Base-by-base conservation (phyloP, 2,797 vertebrate genomes). In the Stomatorhinus walkeri region DNA sequence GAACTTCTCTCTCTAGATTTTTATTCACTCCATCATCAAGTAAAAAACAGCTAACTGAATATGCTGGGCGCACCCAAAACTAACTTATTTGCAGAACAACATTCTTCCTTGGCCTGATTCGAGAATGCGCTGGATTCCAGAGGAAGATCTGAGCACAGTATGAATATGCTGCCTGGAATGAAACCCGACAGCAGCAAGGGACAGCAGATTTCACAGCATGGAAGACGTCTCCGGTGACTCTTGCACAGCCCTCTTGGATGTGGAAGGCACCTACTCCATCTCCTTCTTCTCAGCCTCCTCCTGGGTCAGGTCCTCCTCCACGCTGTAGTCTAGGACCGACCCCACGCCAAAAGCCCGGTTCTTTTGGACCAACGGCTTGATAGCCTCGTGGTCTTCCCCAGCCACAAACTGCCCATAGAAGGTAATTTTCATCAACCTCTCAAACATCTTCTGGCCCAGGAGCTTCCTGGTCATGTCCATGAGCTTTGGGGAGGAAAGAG, bases 391-490 rank as follows among this genome's bases (percentile, higher is more conserved):
- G 93, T 99, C 96, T 90, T 98, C 97, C 0, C 98, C 98, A 0
- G 97, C 98, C 91, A 98, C 98, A 91, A 99, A 99, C 91, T 99
- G 98, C 5, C 98, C 98, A 0, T 99, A 99, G 94, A 99, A 98
- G 16, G 98, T 98, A 96, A 98, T 95, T 95, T 98, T 99, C 98
- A 99, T 99, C 85, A 98, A 86, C 89, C 90, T 94, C 89, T 97
- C 95, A 43, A 99, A 99, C 54, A 97, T 89, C 90, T 91, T 86
- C 92, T 96, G 94, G 0, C 98, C 98, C 14, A 99, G 89, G 32
- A 99, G 1, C 88, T 94, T 96, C 94, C 91, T 96, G 89, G 94
- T 92, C 7, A 97, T 88, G 4, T 92, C 94, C 91, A 99, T 95
- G 90, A 99, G 86, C 98, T 99, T 89, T n/a, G 56, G 90, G 51